phyloP scores from a whole-genome alignment of 2,888 invertebrate genomes.

The Camponotus fellah region DNA sequence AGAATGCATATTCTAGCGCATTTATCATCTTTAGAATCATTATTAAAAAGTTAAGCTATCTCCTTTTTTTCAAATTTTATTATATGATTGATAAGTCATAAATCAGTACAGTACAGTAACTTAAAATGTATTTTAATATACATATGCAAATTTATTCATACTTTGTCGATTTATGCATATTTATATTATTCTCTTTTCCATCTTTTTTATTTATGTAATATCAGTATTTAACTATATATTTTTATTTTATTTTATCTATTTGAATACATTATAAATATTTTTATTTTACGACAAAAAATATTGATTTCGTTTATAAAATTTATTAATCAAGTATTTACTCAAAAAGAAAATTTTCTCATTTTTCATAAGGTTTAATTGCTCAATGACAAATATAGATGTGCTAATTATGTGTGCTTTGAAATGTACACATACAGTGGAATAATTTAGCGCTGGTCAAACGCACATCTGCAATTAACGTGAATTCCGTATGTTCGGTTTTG shows the following conservation, averaged over 20 bases:
- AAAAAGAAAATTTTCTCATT: not conserved
- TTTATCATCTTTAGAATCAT: slow-evolving; percentile 12
- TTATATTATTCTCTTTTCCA: no score
- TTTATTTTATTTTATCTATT: no score
- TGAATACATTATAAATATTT: no score
- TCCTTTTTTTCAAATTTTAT: not conserved
- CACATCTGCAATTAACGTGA: slow-evolving; percentile 27
- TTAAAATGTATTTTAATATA: not conserved
- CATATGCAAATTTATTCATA: no score
- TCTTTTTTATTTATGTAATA: no score
- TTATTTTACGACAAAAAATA: not conserved
- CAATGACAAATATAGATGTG: not conserved
- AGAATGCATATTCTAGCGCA: slow-evolving; percentile 1
- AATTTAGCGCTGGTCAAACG: slow-evolving; percentile 45
- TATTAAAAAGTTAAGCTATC: not conserved
- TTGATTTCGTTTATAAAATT: not conserved
- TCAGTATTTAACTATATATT: no score
- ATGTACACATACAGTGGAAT: slow-evolving; percentile 28
- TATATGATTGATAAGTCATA: not conserved
- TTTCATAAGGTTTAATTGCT: not conserved
- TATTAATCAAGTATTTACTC: not conserved
- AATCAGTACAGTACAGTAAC: not conserved
- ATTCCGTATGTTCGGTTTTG: slow-evolving; percentile 22
- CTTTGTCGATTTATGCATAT: no score
- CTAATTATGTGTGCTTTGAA: slow-evolving; percentile 45